Percentiles rank a stretch among this genome's conserved stretches.
Evolutionary conservation across 1,140 invertebrate genomes (phyloP).

Genomic region (Chrysomallon squamiferum): DNA sequence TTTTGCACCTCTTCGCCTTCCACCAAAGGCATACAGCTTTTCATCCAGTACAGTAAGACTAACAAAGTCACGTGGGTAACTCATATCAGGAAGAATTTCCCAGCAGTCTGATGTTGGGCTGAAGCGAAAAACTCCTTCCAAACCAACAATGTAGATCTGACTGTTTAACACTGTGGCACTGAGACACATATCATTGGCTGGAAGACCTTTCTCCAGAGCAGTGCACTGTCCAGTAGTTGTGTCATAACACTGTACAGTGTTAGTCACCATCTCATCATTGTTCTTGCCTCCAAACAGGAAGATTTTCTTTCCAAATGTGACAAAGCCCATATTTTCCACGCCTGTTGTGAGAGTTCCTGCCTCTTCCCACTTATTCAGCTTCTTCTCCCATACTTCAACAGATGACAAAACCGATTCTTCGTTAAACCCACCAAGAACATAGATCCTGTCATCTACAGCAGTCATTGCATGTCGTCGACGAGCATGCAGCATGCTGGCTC

Average conservation of each 20-base stretch:
- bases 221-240: constrained; percentile 37
- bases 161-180: constrained; percentile 50
- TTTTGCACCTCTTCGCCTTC: constrained; percentile 50
- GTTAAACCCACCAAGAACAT: constrained; percentile 57
- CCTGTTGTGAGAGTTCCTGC: constrained; percentile 39
- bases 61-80: constrained; percentile 52
- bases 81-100: constrained; percentile 52
- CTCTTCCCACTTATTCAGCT: constrained; percentile 46
- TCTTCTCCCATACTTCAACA: constrained; percentile 53
- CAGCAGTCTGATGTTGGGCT: constrained; percentile 41
- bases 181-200: constrained; percentile 57
- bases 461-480: constrained; percentile 54
- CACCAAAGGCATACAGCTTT: constrained; percentile 54
- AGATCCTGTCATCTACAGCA: constrained; percentile 51
- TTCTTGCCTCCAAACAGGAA: constrained; percentile 58
- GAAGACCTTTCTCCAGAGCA: constrained; percentile 38
- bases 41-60: constrained; percentile 55
- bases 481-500: constrained; percentile 50
- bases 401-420: constrained; percentile 52
- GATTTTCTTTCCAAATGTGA: constrained; percentile 48
- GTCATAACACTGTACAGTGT: constrained; percentile 55
- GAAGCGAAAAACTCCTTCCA: constrained; percentile 55
- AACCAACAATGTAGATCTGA: constrained; percentile 53
- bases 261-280: constrained; percentile 54
- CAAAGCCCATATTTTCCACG: constrained; percentile 60